Percentiles rank a stretch among this genome's conserved stretches.
Evolutionary conservation across 2,888 invertebrate genomes (phyloP).

Genomic region (Macrosoma leucophasiata): DNA sequence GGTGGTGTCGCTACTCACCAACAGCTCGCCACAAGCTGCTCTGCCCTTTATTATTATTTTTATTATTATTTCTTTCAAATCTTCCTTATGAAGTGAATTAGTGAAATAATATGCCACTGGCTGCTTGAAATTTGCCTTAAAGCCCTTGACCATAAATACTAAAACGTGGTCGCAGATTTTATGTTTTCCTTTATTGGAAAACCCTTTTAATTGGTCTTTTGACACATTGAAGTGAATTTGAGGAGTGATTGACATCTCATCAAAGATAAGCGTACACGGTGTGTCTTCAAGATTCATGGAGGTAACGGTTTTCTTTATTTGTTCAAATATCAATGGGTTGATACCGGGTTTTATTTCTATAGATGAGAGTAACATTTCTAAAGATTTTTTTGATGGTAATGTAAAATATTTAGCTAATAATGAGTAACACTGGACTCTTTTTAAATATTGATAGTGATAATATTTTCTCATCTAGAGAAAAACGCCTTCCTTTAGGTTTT

Average conservation of each 20-base stretch:
- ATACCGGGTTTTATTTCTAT: constrained; percentile 22
- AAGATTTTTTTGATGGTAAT: neutral
- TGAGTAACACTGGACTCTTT: neutral
- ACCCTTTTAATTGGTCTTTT: constrained; percentile 20
- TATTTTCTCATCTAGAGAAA: neutral
- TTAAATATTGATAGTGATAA: neutral
- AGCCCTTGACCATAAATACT: constrained; percentile 29
- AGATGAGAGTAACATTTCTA: constrained; percentile 10
- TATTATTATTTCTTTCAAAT: constrained; percentile 20
- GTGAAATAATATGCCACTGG: constrained; percentile 31
- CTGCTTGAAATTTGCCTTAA: constrained; percentile 26
- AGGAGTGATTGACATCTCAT: constrained; percentile 24
- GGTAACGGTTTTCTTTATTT: constrained; percentile 17
- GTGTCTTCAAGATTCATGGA: constrained; percentile 10
- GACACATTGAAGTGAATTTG: constrained; percentile 14
- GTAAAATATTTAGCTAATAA: neutral
- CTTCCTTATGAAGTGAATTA: no score
- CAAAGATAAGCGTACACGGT: constrained; percentile 21
- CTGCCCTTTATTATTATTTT: no score
- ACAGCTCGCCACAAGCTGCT: no score
- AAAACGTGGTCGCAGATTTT: constrained; percentile 24
- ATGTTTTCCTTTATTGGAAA: constrained; percentile 11
- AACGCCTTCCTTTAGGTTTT: neutral
- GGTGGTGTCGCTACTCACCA: no score
- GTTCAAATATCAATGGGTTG: constrained; percentile 20